phyloP scores from a whole-genome alignment of 2,113 vertebrate species.

The Choloepus hoffmanni region DNA sequence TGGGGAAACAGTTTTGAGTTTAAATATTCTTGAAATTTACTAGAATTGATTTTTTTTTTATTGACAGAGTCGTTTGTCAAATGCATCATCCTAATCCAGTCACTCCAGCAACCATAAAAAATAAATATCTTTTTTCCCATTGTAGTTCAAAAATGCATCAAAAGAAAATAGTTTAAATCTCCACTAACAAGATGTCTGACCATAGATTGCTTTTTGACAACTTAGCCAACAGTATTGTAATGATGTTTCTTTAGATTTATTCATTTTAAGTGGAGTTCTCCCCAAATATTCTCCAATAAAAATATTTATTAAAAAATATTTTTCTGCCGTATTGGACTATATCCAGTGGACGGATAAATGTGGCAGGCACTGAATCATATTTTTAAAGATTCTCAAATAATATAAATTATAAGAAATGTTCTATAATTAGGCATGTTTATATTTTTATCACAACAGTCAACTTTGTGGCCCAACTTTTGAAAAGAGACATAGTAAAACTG shows the following conservation, averaged over 20 bases:
- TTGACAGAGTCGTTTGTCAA: constrained; percentile 30
- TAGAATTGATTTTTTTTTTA: constrained; percentile 37
- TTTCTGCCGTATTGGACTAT: not conserved
- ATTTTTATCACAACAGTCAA: not conserved
- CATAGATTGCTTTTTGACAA: constrained; percentile 31
- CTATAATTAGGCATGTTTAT: not conserved
- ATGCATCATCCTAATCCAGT: not conserved
- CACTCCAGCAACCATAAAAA: constrained; percentile 1
- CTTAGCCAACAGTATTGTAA: not conserved
- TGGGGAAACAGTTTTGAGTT: not conserved
- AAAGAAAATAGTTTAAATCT: constrained; percentile 34
- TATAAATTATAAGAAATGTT: constrained; percentile 25
- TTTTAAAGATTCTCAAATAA: constrained; percentile 41
- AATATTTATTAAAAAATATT: constrained; percentile 5
- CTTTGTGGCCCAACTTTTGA: not conserved
- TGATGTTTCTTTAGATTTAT: constrained; percentile 42
- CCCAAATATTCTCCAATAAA: constrained; percentile 37
- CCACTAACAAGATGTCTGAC: not conserved
- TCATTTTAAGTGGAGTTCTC: not conserved
- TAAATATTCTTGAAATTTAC: constrained; percentile 15
- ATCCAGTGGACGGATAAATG: not conserved
- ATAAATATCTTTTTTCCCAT: not conserved
- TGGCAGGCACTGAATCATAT: not conserved
- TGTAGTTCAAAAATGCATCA: constrained; percentile 12
- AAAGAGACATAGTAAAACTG: not conserved